Evolutionary conservation across 2,888 invertebrate species (phyloP), one percentile per base, ranked within the genome.

Genomic region (Apamea epomidion): DNA sequence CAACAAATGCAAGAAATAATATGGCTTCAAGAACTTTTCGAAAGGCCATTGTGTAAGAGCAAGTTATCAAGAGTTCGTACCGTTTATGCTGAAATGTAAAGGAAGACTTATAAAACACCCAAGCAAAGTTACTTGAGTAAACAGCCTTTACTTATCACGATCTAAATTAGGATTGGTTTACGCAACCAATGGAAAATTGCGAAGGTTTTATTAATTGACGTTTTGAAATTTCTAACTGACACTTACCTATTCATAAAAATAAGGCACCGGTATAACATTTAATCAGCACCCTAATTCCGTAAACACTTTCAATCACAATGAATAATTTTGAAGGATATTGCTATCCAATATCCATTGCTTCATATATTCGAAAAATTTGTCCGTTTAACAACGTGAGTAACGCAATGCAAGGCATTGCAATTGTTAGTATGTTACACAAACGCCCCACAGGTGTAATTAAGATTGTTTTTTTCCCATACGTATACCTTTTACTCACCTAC

Each of bases 21-120:
- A 68, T 71, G 83, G 85, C 51, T 85, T 70, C 85, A 62, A 3
- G 0, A 69, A 84, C 62, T 42, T 71, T 80, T 71, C 12, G 21
- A 21, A 83, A 42, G 16, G 21, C 65, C 16, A 75, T 74, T 68
- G 3, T 16, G 16, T 32, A 25, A 48, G 12, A 10, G 25, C 16
- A n/a, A 70, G 37, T 37, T 37, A 37, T 5, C 37, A 37, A 37
- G 37, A 37, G 7, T 65, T 68, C 29, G 6, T 29, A 60, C 10
- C 25, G 37, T 65, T 78, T 60, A 58, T 73, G 78, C 51, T 12
- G 16, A 70, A 69, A 48, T 70, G 14, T 16, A 60, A 78, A 71
- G 65, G 67, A 75, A 83, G 62, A 14, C 62, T 58, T 72, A 21
- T 16, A 68, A 72, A 72, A 78, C 8, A 5, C 4, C 58, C 16